Base-by-base conservation (phyloP, 2,888 invertebrate genomes). In the Mimumesa dahlbomi region DNA sequence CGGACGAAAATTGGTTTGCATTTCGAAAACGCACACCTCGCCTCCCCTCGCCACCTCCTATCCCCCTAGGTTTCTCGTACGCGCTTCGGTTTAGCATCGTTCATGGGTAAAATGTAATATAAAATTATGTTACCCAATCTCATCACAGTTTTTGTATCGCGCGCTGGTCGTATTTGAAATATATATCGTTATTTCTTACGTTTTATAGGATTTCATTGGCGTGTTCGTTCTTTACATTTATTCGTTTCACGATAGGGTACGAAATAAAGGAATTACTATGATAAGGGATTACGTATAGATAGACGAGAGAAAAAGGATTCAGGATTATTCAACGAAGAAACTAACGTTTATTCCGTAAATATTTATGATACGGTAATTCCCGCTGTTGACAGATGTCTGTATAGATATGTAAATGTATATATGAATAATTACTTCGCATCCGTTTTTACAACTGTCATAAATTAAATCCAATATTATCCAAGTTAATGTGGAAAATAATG, bases 1-100 rank as follows among this genome's bases (percentile, higher is more conserved):
- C 52, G 72, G 53, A 77, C 73, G 81, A 84, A 85, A 85, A 85
- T 84, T 84, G 83, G 83, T 84, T 85, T 80, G 81, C 83, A 77
- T 85, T 85, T 83, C 76, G 77, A 82, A 85, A 85, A 80, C 78
- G 68, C 57, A 25, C 46, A 63, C 49, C 58, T 5, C 45, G 43
- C 40, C n/a, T 25, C 22, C 19, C 31, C 34, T 31, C n/a, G n/a
- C n/a, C n/a, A n/a, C n/a, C n/a, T n/a, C n/a, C n/a, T n/a, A n/a
- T n/a, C n/a, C n/a, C n/a, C n/a, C n/a, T n/a, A n/a, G n/a, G n/a
- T 38, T 38, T 40, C 50, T 19, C 42, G 34, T 40, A 45, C 31
- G 31, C 62, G 31, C 59, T 31, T 21, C 38, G 43, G 48, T 59
- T 59, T 34, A 43, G 59, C 36, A 40, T 64, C 56, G 59, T 64